Evolutionary conservation across 1,140 invertebrate genomes (phyloP).

Genomic region (Phortica variegata): DNA sequence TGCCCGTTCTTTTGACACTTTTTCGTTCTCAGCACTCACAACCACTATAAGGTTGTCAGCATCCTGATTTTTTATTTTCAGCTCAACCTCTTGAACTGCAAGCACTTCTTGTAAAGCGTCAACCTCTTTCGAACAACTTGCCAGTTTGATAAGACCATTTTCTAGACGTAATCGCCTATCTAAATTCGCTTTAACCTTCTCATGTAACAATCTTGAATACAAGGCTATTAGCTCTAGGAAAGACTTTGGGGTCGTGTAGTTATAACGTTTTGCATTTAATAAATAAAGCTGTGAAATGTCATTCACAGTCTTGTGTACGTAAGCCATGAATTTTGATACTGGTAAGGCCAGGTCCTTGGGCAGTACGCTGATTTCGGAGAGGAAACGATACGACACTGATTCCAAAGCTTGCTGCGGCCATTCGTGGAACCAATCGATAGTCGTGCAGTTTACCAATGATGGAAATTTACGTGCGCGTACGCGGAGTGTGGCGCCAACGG

Average conservation of each 20-base stretch:
- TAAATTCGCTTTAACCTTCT: slow-evolving; percentile 76
- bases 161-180: slow-evolving; percentile 78
- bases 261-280: slow-evolving; percentile 85
- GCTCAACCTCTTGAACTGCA: slow-evolving; percentile 83
- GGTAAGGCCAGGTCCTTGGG: slow-evolving; percentile 64
- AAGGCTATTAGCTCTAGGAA: slow-evolving; percentile 92
- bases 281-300: slow-evolving; percentile 80
- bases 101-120: slow-evolving; percentile 67
- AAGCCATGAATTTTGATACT: slow-evolving; percentile 87
- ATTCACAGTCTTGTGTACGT: slow-evolving; percentile 86
- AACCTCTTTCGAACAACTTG: slow-evolving; percentile 79
- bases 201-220: slow-evolving; percentile 78
- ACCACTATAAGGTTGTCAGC: slow-evolving; percentile 87
- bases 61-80: slow-evolving; percentile 86
- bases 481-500: slow-evolving; percentile 82
- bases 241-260: slow-evolving; percentile 94
- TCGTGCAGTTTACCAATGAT: slow-evolving; percentile 89
- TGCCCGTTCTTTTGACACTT: slow-evolving; percentile 84
- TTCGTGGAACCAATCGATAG: slow-evolving; percentile 95
- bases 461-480: slow-evolving; percentile 89
- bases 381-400: slow-evolving; percentile 83
- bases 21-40: slow-evolving; percentile 86
- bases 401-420: slow-evolving; percentile 90
- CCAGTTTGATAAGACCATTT: slow-evolving; percentile 85
- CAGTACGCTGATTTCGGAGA: slow-evolving; percentile 73